Evolutionary conservation across 2,113 vertebrate genomes (phyloP), one percentile per base, ranked within the genome.

Genomic region (Cyprinodon tularosa): DNA sequence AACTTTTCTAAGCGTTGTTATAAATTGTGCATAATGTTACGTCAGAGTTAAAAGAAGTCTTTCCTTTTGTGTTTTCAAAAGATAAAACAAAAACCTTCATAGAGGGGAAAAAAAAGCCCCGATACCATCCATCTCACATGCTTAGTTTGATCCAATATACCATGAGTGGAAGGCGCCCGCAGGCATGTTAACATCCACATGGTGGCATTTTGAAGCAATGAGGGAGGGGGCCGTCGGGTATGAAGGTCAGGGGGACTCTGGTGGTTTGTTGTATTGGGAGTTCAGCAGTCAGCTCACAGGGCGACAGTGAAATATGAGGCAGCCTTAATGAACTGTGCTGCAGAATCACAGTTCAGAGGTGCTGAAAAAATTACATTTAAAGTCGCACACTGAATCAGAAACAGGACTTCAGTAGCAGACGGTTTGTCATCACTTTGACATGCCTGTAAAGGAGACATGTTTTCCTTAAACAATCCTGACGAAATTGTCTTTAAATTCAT

Each of bases 311-410:
- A 84, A 83, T 90, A 91, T 81, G 79, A 72, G 68, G 6, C 0
- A 5, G 61, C 74, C 59, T 82, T 86, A 87, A 92, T 88, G 84
- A 86, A 90, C 61, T 78, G 66, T 68, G 4, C 61, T 64, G 81
- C 72, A 77, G 44, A 74, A 81, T 42, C 72, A 66, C 87, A 79
- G 81, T 77, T 87, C 73, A 82, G 62, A 86, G 78, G 74, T 83
- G 62, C 68, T 78, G 70, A 77, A 81, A 72, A 84, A 38, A 62
- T 15, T 81, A 85, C 50, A 74, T 63, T 53, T 17, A 39, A 15
- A 13, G 10, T 68, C 66, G 36, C n/a, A 47, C 37, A 15, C 1
- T 39, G 39, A 65, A 11, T 65, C 20, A 45, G 40, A 57, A 57
- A 9, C 17, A 57, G 50, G 50, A n/a, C 50, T 53, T 17, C 2